Conservation (phyloP, 2,888 invertebrate genomes). For the Diloba caeruleocephala region DNA sequence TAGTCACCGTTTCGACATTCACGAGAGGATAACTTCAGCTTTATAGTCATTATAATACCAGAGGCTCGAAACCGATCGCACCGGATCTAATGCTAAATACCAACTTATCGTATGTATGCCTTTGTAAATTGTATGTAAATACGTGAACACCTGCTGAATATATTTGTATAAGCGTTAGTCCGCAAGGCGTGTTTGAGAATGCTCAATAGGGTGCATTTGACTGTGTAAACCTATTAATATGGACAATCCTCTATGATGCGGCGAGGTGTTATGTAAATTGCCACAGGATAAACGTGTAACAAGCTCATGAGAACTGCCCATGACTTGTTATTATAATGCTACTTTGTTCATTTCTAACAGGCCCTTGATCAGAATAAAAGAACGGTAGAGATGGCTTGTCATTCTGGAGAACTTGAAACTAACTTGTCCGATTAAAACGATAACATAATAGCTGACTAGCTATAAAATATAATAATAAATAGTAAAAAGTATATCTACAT, state of each 20-base stretch:
- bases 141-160: conserved; percentile 87
- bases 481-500: no score
- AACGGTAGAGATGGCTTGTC: conserved; percentile 5
- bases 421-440: neutral
- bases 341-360: conserved; percentile 29
- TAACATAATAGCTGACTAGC: no score
- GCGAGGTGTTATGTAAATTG: conserved; percentile 77
- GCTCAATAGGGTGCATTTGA: conserved; percentile 80
- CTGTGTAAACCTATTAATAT: conserved; percentile 86
- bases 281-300: conserved; percentile 66
- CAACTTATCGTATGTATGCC: conserved; percentile 75
- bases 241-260: conserved; percentile 69
- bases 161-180: conserved; percentile 77
- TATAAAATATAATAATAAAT: no score
- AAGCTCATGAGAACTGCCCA: conserved; percentile 56
- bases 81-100: conserved; percentile 76
- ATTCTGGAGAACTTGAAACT: conserved; percentile 1
- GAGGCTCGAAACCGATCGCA: conserved; percentile 65
- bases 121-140: conserved; percentile 88
- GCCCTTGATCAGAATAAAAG: conserved; percentile 16
- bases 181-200: conserved; percentile 78
- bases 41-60: conserved; percentile 29
- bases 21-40: no score
- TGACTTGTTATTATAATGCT: conserved; percentile 46
- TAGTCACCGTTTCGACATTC: no score